Base-by-base conservation (phyloP, 2,797 vertebrate genomes). In the Pseudochaenichthys georgianus region DNA sequence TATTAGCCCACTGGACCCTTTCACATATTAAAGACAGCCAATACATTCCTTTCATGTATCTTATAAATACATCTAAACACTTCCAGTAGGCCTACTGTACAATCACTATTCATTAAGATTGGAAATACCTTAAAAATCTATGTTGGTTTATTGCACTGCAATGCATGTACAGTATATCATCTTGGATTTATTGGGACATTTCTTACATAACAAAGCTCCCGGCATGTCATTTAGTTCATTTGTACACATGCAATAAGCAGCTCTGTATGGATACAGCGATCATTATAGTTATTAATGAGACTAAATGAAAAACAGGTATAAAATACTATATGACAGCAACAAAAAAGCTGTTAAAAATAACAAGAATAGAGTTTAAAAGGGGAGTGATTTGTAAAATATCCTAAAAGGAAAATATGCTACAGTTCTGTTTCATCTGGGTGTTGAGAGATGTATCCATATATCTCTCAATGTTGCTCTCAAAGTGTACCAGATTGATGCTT, bases 201-300 rank as follows among this genome's bases (percentile, higher is more conserved):
- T 1, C 42, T 54, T 21, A 34, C 9, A 65, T 34, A 42, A 54
- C 13, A 72, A 17, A 61, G 10, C 57, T 73, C 38, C 53, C 55
- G 6, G 28, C 8, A 73, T 61, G 16, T 71, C 19, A 52, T 73
- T 3, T 7, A 31, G 28, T 31, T 9, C 38, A 42, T 9, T 34
- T 47, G 48, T 19, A 77, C 10, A 64, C 3, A 52, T 83, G 70
- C 76, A 80, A 54, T 42, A 76, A 74, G 47, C 73, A 28, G 23
- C 23, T 28, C 23, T 28, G 23, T 28, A 28, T 28, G 23, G 23
- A 28, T 28, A 28, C 23, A 43, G 62, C n/a, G n/a, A n/a, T n/a
- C n/a, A n/a, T n/a, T n/a, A n/a, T n/a, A n/a, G n/a, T n/a, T n/a
- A n/a, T n/a, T n/a, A n/a, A n/a, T n/a, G n/a, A n/a, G n/a, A n/a